Base-by-base conservation (phyloP, 1,140 invertebrate species). In the Saxidomus purpurata region DNA sequence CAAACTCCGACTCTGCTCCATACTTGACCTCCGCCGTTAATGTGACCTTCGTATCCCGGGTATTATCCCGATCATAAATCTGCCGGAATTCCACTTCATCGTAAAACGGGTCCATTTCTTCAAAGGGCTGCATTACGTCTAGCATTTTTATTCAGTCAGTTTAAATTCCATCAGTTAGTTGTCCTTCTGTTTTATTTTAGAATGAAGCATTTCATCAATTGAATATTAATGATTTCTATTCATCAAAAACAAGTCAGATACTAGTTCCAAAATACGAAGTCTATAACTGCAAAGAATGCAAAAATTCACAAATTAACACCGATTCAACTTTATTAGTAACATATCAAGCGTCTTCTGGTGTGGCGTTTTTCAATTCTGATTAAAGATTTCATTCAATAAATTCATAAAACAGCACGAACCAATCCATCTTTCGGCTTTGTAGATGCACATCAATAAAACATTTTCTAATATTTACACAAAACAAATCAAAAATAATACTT, bases 21-120 rank as follows among this genome's bases (percentile, higher is more conserved):
- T 28, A 69, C 43, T 69, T 69, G 15, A 81, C 47, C 40, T 81
- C 86, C 13, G 55, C 34, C 1, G 55, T 88, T 19, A 71, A 43
- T 8, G 47, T 81, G 19, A 88, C 77, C 25, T 52, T 88, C 6
- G 34, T 71, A 1, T 43, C 55, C 3, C 4, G 34, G 25, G 86
- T 80, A 52, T 63, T 38, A 47, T 81, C 28, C 11, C 86, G 49
- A 31, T 69, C 28, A 31, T 88, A 88, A 69, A 15, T 34, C 40
- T 81, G 86, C 13, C 86, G 76, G 19, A 63, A 31, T 55, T 88
- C 61, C 2, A 88, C 28, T 34, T 81, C 77, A 38, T 87, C 80
- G 43, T 40, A 63, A 47, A n/a, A 67, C 36, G 80, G 80, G 28
- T 47, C 59, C 40, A 61, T 43, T 6, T 55, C 43, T 59, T 59